Evolutionary conservation across 2,888 invertebrate genomes (phyloP), one percentile per base, ranked within the genome.

Genomic region (Hyposoter dolosus): DNA sequence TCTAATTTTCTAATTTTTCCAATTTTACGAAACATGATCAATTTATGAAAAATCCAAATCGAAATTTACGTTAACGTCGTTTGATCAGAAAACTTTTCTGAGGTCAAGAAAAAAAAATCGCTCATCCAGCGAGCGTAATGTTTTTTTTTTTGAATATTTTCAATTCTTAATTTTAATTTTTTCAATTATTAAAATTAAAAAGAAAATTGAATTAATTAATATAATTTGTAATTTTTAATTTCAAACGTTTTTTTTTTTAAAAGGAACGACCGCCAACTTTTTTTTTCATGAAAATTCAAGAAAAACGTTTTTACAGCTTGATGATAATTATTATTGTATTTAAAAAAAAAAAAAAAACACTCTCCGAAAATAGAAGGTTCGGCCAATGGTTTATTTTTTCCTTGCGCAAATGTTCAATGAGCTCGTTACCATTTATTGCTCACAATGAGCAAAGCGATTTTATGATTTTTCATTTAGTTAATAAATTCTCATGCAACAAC

Each of bases 391-490:
- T 40, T 40, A 7, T 40, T 9, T 40, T 40, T 10, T 7, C 0
- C 40, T 9, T n/a, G n/a, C 2, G n/a, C 50, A n/a, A 12, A 28
- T 28, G 10, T 60, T 60, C 3, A 9, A 60, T 0, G 56, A 60
- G 10, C 56, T 23, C 12, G 56, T 28, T 19, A 2, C 28, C 28
- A 28, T 35, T 35, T 35, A 4, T 19, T n/a, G 56, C 3, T 23
- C 56, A 5, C 1, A 28, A 60, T 28, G 4, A 28, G 56, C 4
- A 28, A 60, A 60, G 12, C 56, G 56, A 23, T 28, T 23, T 60
- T 60, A 28, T 60, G 56, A 60, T 60, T 60, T 60, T 60, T 60
- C 28, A 15, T 60, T 60, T 28, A 60, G 56, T 28, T 28, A 28
- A 60, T 60, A 12, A 19, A 60, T 60, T 28, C 23, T 3, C 10